These are phyloP conservation scores for Oreochromis spilurus DNA, from an alignment of 2,113 vertebrate genomes.

Conservation along the genomic window DNA sequence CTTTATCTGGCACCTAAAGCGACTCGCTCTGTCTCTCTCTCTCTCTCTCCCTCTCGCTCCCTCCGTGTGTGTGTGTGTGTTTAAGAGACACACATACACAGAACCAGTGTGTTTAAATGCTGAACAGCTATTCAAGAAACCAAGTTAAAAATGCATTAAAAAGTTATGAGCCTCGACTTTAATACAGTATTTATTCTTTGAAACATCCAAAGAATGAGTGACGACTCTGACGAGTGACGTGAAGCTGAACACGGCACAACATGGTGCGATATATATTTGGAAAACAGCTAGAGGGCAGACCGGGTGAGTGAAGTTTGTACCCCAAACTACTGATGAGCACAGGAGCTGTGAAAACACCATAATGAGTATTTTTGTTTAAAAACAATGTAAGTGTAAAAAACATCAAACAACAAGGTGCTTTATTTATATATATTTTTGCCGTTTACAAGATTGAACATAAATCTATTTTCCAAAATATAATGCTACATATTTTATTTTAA, in stretches of 20 bases:
- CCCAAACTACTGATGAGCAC: background rate
- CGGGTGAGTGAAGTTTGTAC: constrained; percentile 18
- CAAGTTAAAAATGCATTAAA: background rate
- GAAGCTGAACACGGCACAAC: background rate
- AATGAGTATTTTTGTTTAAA: background rate
- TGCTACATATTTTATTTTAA: background rate
- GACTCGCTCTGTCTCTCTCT: background rate
- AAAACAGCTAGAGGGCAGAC: constrained; percentile 65
- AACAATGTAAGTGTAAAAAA: background rate
- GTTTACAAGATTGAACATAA: background rate
- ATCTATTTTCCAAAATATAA: background rate
- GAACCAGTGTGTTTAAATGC: background rate
- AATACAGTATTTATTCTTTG: background rate
- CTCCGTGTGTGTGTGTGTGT: background rate
- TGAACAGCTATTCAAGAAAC: background rate
- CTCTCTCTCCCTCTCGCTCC: background rate
- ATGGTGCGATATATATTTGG: background rate
- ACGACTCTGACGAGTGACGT: background rate
- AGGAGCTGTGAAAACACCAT: background rate
- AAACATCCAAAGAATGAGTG: background rate
- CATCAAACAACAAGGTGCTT: background rate
- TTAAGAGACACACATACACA: background rate
- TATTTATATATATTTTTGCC: background rate
- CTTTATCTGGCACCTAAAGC: constrained; percentile 13
- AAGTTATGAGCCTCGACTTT: background rate